A percentile compares a stretch with the other conserved stretches of the same genome.
Conservation (phyloP, 2,113 vertebrate genomes). For the Hypocryptadius cinnamomeus region DNA sequence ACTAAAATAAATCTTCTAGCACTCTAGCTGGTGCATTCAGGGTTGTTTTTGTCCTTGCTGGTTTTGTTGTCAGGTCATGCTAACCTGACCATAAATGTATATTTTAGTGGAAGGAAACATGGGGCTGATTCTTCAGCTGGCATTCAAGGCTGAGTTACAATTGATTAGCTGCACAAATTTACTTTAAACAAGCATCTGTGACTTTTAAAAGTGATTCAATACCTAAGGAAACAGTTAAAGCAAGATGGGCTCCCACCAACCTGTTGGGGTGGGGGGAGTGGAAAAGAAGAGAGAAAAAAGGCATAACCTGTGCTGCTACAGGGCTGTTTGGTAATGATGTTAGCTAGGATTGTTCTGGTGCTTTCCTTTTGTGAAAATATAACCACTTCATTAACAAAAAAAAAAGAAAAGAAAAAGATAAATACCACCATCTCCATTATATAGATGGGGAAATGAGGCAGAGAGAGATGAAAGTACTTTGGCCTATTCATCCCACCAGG, state of each 20-base stretch:
- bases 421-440: not conserved
- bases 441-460: slow-evolving; percentile 16
- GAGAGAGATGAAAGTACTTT: slow-evolving; percentile 31
- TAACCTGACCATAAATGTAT: slow-evolving; percentile 19
- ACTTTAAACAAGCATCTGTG: not conserved
- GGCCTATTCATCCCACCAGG: slow-evolving; percentile 17
- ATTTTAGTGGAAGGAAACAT: not conserved
- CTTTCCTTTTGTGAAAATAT: not conserved
- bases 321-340: not conserved
- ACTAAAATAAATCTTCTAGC: not conserved
- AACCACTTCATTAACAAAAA: not conserved
- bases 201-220: not conserved
- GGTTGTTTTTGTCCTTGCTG: not conserved
- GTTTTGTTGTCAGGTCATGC: slow-evolving; percentile 27
- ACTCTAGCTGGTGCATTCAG: not conserved
- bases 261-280: not conserved
- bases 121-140: not conserved
- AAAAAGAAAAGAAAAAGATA: not conserved
- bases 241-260: not conserved
- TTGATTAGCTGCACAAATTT: not conserved
- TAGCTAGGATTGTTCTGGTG: not conserved
- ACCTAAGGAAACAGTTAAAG: not conserved
- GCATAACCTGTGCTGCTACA: not conserved
- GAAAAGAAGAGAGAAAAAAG: not conserved
- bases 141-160: not conserved